phyloP scores from a whole-genome alignment of 2,888 invertebrate species.

The Cheiracanthium punctorium region DNA sequence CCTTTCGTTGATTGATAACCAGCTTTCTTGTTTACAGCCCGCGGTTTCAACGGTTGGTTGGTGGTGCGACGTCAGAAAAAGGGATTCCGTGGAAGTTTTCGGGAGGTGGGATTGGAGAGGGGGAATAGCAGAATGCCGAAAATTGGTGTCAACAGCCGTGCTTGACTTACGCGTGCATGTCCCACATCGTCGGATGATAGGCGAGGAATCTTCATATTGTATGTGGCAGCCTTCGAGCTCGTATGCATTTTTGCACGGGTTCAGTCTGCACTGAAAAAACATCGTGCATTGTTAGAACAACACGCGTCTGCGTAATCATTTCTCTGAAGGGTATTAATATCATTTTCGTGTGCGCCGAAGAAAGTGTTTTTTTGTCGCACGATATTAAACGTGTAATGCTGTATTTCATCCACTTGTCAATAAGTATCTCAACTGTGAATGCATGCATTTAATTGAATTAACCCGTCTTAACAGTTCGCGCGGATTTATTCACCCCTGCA shows the following conservation, averaged over 20 bases:
- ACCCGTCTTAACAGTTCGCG: too few species aligned
- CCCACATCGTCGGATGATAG: background rate
- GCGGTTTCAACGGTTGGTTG: background rate
- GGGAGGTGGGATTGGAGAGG: background rate
- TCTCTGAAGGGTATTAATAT: background rate
- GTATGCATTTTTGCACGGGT: background rate
- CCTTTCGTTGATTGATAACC: background rate
- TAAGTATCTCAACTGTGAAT: too few species aligned
- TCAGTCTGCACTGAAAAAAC: too few species aligned
- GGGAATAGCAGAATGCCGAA: background rate
- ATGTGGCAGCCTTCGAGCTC: background rate
- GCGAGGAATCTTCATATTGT: background rate
- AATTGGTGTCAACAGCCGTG: slow-evolving; percentile 13
- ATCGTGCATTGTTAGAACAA: background rate
- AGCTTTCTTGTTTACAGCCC: background rate
- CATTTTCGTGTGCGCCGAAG: background rate
- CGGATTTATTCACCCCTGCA: too few species aligned
- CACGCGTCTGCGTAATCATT: background rate
- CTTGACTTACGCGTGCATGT: background rate
- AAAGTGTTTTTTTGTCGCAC: background rate
- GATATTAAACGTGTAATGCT: too few species aligned
- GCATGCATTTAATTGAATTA: too few species aligned
- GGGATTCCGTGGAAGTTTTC: background rate
- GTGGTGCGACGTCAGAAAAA: background rate
- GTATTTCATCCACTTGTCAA: too few species aligned